Base-by-base conservation (phyloP, 2,113 vertebrate species). In the Taurulus bubalis region DNA sequence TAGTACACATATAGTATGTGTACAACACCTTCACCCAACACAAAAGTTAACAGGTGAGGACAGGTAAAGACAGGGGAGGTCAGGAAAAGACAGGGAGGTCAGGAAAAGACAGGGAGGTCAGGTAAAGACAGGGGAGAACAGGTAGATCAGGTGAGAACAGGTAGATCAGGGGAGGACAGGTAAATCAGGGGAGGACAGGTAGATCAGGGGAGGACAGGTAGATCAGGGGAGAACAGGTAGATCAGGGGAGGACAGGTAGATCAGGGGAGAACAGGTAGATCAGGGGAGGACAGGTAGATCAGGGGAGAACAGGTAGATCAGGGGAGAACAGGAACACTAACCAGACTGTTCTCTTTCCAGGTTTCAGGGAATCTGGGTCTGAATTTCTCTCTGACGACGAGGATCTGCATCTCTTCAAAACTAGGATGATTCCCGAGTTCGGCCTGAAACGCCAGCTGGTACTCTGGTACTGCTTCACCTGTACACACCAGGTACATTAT, bases 291-390 rank as follows among this genome's bases (percentile, higher is more conserved):
- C n/a, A 56, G 5, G 30, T 34, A 3, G 59, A 8, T 34, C 30
- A 34, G 4, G 9, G 10, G 8, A 1, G 1, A 1, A 38, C 11
- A 63, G 34, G 15, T 4, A 14, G n/a, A 3, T 2, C 28, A 53
- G 20, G 22, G 11, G 36, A 18, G 38, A 8, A 6, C 45, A 51
- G 47, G 42, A n/a, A 62, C 4, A 58, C 89, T 9, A 0, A 91
- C 98, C 96, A 97, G 89, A 73, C 96, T 98, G 90, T 98, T 98
- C 90, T 98, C 96, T 90, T 97, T 98, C 98, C 98, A 99, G 2
- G 96, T 96, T 88, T 98, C 97, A 22, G 98, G 98, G 90, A 99
- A 99, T 86, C 96, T 95, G 56, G 98, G 98, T 87, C 98, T 93
- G 91, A 96, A 94, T 82, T 98, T 99, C 91, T 98, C 96, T 87